A percentile compares a stretch with the other conserved stretches of the same genome.
Conservation (phyloP, 1,140 invertebrate genomes). For the Dendrolimus punctatus region DNA sequence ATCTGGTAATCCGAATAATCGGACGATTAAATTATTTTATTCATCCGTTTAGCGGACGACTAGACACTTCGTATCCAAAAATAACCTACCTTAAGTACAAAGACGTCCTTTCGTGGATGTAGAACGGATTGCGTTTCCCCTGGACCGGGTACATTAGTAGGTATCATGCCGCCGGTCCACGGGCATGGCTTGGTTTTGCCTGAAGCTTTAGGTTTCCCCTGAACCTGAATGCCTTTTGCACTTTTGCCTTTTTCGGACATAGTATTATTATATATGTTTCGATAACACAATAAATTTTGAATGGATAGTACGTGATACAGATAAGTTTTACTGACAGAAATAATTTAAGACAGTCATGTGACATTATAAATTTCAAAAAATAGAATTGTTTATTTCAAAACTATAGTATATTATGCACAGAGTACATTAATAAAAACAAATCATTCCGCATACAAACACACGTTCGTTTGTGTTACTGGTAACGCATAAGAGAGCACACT, state of each 20-base stretch:
- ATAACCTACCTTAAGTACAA: slow-evolving; percentile 45
- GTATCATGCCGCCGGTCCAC: slow-evolving; percentile 38
- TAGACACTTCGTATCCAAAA: neutral
- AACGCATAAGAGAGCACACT: too few relatives aligned
- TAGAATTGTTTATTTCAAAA: too few relatives aligned
- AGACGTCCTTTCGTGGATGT: slow-evolving; percentile 57
- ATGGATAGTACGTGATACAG: neutral
- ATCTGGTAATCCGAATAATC: neutral
- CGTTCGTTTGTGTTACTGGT: too few relatives aligned
- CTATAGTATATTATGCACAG: too few relatives aligned
- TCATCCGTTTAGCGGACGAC: too few relatives aligned
- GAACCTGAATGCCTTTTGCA: slow-evolving; percentile 10
- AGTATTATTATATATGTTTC: neutral
- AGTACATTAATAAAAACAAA: too few relatives aligned
- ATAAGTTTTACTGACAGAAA: too few relatives aligned
- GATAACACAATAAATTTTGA: slow-evolving; percentile 1
- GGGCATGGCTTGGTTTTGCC: slow-evolving; percentile 31
- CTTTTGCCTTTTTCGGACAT: slow-evolving; percentile 3
- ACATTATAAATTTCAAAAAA: too few relatives aligned
- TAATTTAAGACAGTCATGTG: too few relatives aligned
- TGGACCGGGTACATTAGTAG: slow-evolving; percentile 40
- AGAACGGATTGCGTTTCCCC: slow-evolving; percentile 32
- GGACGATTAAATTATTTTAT: neutral
- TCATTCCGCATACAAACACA: too few relatives aligned
- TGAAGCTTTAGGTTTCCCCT: slow-evolving; percentile 2